Conservation (phyloP, 2,797 vertebrate genomes). For the Spinibarbus caldwelli region DNA sequence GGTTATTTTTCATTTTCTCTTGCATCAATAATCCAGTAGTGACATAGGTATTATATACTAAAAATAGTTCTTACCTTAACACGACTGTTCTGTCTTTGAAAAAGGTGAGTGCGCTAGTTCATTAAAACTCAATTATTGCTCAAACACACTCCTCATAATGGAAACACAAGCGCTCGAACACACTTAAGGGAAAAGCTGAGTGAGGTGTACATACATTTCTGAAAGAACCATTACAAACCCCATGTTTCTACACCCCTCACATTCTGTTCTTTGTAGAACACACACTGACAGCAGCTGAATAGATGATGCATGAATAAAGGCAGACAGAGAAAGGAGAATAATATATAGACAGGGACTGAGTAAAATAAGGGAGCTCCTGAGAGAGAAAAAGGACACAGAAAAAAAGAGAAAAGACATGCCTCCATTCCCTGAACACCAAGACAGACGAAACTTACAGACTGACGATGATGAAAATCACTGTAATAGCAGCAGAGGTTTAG, state of each 20-base stretch:
- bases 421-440: not conserved
- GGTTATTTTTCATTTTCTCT: not conserved
- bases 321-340: not conserved
- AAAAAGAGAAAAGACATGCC: not conserved
- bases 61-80: not conserved
- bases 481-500: not conserved
- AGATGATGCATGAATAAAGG: slow-evolving; percentile 1
- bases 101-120: not conserved
- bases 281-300: not conserved
- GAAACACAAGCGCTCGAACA: not conserved
- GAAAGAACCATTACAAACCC: not conserved
- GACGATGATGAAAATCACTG: not conserved
- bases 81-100: not conserved
- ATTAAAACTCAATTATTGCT: not conserved
- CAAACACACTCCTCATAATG: not conserved
- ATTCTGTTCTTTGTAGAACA: not conserved
- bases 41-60: not conserved
- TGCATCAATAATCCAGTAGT: not conserved
- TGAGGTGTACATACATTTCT: not conserved
- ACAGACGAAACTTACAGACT: not conserved
- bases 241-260: not conserved
- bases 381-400: not conserved
- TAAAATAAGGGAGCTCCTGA: not conserved
- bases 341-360: not conserved
- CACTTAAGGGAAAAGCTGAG: not conserved